Evolutionary conservation across 2,888 invertebrate genomes (phyloP).

Genomic region (Lepetodrilus schrolli): DNA sequence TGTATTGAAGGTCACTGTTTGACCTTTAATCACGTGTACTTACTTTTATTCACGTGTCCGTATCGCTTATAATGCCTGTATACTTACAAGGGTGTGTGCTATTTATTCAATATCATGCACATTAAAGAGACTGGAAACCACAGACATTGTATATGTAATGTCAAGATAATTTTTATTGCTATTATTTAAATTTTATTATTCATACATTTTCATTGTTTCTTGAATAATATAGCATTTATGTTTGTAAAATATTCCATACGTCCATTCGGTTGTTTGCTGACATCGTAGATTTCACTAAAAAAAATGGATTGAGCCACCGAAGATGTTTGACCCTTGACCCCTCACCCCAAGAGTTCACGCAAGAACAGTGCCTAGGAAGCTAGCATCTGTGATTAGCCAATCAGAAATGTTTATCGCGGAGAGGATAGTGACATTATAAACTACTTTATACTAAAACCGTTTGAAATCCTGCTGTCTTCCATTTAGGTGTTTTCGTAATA

Average conservation of each 20-base stretch:
- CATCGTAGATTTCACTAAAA: conserved; percentile 12
- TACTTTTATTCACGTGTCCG: no score
- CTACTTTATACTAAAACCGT: conserved; percentile 21
- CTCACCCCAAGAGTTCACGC: not conserved
- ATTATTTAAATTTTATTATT: conserved; percentile 16
- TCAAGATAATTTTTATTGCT: conserved; percentile 6
- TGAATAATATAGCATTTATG: conserved; percentile 5
- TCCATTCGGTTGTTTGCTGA: conserved; percentile 6
- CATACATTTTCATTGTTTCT: not conserved
- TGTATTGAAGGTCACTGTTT: no score
- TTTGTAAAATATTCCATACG: conserved; percentile 23
- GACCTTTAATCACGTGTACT: no score
- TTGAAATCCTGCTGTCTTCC: conserved; percentile 28
- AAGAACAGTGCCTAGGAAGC: conserved; percentile 26
- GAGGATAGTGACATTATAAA: conserved; percentile 13
- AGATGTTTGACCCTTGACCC: not conserved
- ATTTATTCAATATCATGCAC: conserved; percentile 22
- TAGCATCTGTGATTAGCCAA: conserved; percentile 25
- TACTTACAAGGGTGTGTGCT: not conserved
- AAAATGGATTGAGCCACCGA: conserved; percentile 11
- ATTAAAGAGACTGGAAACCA: conserved; percentile 11
- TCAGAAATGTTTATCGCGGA: conserved; percentile 8
- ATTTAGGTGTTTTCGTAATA: conserved; percentile 17
- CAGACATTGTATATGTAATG: not conserved
- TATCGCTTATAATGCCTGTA: no score